These are phyloP conservation scores for Neodiprion lecontei DNA, from an alignment of 1,140 invertebrate genomes.

Conservation along the genomic window DNA sequence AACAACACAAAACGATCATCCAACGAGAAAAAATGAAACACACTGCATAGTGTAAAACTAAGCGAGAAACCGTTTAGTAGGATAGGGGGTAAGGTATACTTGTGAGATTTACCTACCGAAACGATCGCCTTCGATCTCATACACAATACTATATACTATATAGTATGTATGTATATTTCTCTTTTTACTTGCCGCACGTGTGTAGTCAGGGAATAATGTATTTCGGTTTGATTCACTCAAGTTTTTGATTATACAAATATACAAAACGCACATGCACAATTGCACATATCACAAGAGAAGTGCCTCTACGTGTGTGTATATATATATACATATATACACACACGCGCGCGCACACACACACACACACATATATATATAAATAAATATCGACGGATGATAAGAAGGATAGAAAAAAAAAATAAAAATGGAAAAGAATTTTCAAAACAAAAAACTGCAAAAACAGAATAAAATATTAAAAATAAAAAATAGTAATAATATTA, in stretches of 20 bases:
- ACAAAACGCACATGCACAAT: conserved; percentile 10
- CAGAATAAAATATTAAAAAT: conserved; percentile 1
- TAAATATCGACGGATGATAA: not conserved
- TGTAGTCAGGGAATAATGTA: not conserved
- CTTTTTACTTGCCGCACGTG: no score
- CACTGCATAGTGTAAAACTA: no score
- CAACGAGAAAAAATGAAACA: no score
- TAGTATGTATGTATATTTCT: no score
- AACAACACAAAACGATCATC: no score
- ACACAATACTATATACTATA: no score
- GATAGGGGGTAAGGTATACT: no score
- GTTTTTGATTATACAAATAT: conserved; percentile 8
- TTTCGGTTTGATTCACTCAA: conserved; percentile 8
- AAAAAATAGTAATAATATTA: not conserved
- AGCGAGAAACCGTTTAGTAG: no score
- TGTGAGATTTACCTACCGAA: no score
- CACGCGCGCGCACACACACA: no score
- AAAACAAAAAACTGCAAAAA: conserved; percentile 8
- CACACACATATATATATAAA: not conserved
- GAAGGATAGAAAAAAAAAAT: conserved; percentile 3
- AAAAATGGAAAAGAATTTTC: not conserved
- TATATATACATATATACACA: no score
- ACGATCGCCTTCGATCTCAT: no score
- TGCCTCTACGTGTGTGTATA: not conserved
- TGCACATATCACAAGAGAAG: conserved; percentile 6